A percentile compares a stretch with the other conserved stretches of the same genome.
Evolutionary conservation across 2,113 vertebrate species (phyloP).

Genomic region (Hemibagrus wyckioides): DNA sequence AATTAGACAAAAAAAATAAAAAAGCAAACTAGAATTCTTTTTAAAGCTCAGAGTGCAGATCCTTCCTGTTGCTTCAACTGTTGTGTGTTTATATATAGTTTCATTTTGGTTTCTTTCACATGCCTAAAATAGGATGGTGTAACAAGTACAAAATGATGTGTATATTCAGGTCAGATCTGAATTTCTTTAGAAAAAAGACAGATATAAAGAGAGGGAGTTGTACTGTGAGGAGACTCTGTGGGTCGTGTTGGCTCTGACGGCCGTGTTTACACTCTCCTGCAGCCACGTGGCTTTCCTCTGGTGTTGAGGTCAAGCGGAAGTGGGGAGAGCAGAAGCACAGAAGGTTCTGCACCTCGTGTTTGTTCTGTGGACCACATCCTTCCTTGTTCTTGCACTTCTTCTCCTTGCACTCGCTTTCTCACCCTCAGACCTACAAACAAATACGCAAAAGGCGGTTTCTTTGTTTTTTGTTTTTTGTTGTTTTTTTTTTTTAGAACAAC

Average conservation of each 20-base stretch:
- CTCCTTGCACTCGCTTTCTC: constrained; percentile 22
- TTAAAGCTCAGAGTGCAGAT: neutral
- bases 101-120: neutral
- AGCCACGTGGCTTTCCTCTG: constrained; percentile 58
- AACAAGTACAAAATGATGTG: too few species aligned
- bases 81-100: neutral
- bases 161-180: neutral
- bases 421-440: constrained; percentile 9
- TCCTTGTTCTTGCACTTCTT: constrained; percentile 38
- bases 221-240: neutral
- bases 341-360: constrained; percentile 53
- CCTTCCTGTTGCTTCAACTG: neutral
- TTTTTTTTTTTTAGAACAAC: neutral
- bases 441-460: neutral
- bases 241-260: neutral
- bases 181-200: neutral
- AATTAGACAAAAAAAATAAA: neutral
- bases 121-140: neutral
- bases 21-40: too few species aligned
- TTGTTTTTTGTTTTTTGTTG: neutral
- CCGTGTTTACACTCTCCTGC: constrained; percentile 56
- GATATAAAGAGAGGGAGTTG: neutral
- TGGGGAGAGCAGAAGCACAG: constrained; percentile 59
- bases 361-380: constrained; percentile 67
- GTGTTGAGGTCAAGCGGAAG: constrained; percentile 60